phyloP scores from a whole-genome alignment of 2,888 invertebrate species.

The Drosophila lutescens region DNA sequence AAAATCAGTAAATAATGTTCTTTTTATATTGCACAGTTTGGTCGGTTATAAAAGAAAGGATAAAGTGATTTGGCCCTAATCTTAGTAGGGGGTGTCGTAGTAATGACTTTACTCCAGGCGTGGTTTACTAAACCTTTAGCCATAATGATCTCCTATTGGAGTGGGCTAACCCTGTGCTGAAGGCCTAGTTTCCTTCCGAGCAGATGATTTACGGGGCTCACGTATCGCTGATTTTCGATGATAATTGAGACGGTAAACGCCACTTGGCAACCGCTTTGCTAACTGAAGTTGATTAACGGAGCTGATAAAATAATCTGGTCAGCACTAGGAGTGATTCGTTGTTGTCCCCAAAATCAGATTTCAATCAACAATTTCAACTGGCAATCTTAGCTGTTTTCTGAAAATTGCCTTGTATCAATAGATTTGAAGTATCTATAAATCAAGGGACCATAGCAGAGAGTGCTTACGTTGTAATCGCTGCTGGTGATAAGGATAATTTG shows the following conservation, averaged over 20 bases:
- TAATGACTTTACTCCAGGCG: background rate
- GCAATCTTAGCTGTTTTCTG: constrained; percentile 7
- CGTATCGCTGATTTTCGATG: background rate
- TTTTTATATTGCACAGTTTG: too few relatives aligned
- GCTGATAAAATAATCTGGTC: constrained; percentile 21
- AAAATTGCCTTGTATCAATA: constrained; percentile 3
- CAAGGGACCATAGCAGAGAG: background rate
- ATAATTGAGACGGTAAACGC: background rate
- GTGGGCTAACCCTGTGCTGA: background rate
- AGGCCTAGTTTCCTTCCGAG: background rate
- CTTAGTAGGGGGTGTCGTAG: too few relatives aligned
- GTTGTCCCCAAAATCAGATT: constrained; percentile 8
- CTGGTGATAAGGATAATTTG: background rate
- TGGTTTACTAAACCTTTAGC: background rate
- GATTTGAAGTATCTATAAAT: constrained; percentile 14
- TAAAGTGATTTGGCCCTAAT: background rate
- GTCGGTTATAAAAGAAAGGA: background rate
- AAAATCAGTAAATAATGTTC: too few relatives aligned
- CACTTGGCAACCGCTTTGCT: constrained; percentile 12
- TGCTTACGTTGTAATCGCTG: constrained; percentile 3
- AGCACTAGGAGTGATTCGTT: constrained; percentile 11
- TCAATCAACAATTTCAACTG: constrained; percentile 2
- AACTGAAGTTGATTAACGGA: constrained; percentile 7
- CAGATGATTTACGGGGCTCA: background rate
- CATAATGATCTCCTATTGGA: background rate